Evolutionary conservation across 1,140 invertebrate genomes (phyloP).

Genomic region (Tyrophagus putrescentiae): DNA sequence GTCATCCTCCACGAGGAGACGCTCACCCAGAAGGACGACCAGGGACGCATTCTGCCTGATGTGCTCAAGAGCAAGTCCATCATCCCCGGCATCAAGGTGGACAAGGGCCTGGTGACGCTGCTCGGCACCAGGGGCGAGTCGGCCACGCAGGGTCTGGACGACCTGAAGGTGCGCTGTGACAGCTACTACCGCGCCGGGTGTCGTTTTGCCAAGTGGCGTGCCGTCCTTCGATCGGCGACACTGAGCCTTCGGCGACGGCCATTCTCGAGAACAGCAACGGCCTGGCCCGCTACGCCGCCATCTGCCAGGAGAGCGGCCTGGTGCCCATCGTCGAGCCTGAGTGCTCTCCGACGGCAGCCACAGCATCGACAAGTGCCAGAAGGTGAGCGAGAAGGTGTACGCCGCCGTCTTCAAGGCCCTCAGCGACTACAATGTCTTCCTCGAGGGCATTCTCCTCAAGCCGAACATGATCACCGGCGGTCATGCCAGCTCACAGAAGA

Average conservation of each 20-base stretch:
- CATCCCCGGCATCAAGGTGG: conserved; percentile 83
- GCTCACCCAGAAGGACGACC: conserved; percentile 79
- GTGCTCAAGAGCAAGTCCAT: conserved; percentile 64
- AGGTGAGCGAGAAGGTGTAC: conserved; percentile 88
- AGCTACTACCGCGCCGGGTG: conserved; percentile 97
- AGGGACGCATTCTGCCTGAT: conserved; percentile 64
- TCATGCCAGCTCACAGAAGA: conserved; percentile 50
- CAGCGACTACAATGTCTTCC: conserved; percentile 85
- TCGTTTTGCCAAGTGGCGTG: conserved; percentile 96
- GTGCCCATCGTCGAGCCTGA: conserved; percentile 97
- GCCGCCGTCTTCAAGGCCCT: conserved; percentile 93
- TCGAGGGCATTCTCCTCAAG: conserved; percentile 93
- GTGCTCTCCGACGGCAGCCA: conserved; percentile 75
- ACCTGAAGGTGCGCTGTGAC: conserved; percentile 77
- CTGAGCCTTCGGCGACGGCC: conserved; percentile 72
- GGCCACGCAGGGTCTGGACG: conserved; percentile 94
- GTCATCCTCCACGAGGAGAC: conserved; percentile 96
- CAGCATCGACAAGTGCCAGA: conserved; percentile 76
- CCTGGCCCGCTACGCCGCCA: conserved; percentile 74
- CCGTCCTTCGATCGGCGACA: conserved; percentile 76
- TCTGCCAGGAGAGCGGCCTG: conserved; percentile 67
- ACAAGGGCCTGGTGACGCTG: conserved; percentile 69
- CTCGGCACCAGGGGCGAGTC: conserved; percentile 80
- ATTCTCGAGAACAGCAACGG: conserved; percentile 90
- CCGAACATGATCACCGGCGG: conserved; percentile 97